Base-by-base conservation (phyloP, 1,140 invertebrate species). In the Fopius arisanus region DNA sequence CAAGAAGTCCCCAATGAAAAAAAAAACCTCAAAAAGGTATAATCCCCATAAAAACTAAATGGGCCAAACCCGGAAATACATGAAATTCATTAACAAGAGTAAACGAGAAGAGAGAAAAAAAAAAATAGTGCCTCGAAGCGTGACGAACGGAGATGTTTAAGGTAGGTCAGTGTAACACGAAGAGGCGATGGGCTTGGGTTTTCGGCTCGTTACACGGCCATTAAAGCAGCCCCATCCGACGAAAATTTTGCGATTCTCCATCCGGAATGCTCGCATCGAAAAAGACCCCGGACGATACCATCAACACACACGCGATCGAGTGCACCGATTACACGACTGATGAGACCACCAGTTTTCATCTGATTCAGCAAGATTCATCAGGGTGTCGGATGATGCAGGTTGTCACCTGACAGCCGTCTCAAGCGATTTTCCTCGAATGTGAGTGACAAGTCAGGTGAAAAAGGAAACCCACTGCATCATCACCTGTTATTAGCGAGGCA, bases 251-350 rank as follows among this genome's bases (percentile, higher is more conserved):
- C 67, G 19, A 23, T 19, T 3, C 40, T 68, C 16, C 14, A 3
- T 21, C 26, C 41, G 33, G 12, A 6, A 9, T 21, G 6, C 26
- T 29, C n/a, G 10, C n/a, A 16, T 70, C 68, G 73, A 72, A 78
- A 77, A 76, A 62, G 51, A 63, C 75, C 75, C n/a, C n/a, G n/a
- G n/a, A n/a, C n/a, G n/a, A n/a, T n/a, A n/a, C n/a, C n/a, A n/a
- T n/a, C n/a, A n/a, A n/a, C 79, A 81, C 79, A 81, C 82, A 81
- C 81, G 82, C 82, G 80, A 83, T 83, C 79, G 73, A 73, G 80
- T 78, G 76, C 70, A 72, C 72, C 73, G 82, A 83, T 83, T 81
- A 78, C 73, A 72, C 77, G 77, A 12, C n/a, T 80, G 78, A 79
- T 79, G 77, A 62, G 67, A 68, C 48, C 70, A 65, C 23, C 21